Base-by-base conservation (phyloP, 2,888 invertebrate species). In the Peribatodes rhomboidaria region DNA sequence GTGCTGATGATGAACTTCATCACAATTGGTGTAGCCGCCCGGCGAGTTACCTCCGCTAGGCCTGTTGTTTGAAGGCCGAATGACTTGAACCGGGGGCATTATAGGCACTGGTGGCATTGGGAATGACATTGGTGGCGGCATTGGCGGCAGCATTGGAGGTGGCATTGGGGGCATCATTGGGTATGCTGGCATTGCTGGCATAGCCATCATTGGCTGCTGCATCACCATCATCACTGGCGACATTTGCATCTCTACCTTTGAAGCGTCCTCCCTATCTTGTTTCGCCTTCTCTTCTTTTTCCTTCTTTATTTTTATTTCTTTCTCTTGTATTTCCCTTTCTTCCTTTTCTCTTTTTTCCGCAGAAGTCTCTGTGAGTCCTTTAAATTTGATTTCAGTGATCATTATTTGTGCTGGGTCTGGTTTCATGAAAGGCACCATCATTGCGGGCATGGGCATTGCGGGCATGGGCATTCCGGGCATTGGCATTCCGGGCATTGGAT, bases 181-280 rank as follows among this genome's bases (percentile, higher is more conserved):
- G 3, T 11, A 16, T 37, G 49, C 13, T 10, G 16, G 22, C 39
- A 39, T 18, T n/a, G 33, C 18, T 16, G 44, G 55, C 55, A 55
- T 55, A 1, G 42, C 41, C 55, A 55, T 55, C 44, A 55, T 55
- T 3, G 55, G 35, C 1, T 44, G 55, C 14, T 44, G 55, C 55
- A 55, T 33, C 35, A 55, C 10, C 44, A 55, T 55, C 11, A 44
- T 13, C 0, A 55, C 42, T 6, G 44, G 44, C 0, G 55, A 55
- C 55, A 55, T 44, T 13, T 55, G 31, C 33, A 55, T 35, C 16
- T 41, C 42, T 42, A 27, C 42, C 13, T 41, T 39, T 14, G n/a
- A 14, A 2, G n/a, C n/a, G 27, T 9, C 41, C 39, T 39, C 20
- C 35, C n/a, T 20, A 22, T 4, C 22, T 39, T 39, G 22, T 33